Percentiles rank a stretch among this genome's conserved stretches.
Conservation (phyloP, 2,113 vertebrate species). For the Taxidea taxus region DNA sequence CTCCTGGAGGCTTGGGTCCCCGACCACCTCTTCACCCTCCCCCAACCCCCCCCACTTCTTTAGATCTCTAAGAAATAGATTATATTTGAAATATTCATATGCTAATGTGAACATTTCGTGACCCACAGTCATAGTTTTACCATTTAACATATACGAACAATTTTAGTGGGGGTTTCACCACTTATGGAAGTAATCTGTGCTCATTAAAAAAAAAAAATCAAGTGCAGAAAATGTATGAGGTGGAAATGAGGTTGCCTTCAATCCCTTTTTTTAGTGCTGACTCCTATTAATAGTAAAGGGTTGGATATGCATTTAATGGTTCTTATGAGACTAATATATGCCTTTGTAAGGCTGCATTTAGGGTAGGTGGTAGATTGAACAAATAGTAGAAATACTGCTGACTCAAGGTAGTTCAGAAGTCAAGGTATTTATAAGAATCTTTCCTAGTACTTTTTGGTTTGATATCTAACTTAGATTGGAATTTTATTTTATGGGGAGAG, state of each 20-base stretch:
- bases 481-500: background rate
- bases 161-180: background rate
- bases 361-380: background rate
- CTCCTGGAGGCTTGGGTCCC: background rate
- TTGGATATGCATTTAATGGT: background rate
- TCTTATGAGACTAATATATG: background rate
- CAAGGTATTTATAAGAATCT: background rate
- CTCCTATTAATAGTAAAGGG: background rate
- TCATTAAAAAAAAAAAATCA: background rate
- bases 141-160: background rate
- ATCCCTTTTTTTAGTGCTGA: background rate
- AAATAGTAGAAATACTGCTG: background rate
- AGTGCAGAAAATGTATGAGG: background rate
- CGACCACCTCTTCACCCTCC: background rate
- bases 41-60: background rate
- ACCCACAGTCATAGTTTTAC: background rate
- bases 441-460: background rate
- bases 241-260: background rate
- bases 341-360: background rate
- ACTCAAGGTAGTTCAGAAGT: background rate
- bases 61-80: background rate
- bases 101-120: constrained; percentile 18
- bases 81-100: background rate
- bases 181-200: background rate
- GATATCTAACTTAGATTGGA: constrained; percentile 16